Conservation (phyloP, 2,797 vertebrate species). For the Microhierax caerulescens region DNA sequence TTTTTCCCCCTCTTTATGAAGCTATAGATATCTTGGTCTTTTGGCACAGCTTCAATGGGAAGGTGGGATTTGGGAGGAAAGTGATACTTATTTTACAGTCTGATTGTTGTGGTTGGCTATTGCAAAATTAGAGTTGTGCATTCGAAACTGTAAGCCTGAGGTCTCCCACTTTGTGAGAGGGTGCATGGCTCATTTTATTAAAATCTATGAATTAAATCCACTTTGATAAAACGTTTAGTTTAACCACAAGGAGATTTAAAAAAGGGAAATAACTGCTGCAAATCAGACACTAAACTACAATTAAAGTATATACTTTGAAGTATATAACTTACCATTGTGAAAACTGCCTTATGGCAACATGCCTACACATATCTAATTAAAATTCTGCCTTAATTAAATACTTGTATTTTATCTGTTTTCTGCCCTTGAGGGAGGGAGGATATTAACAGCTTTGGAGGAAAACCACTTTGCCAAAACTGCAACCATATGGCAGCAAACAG, state of each 20-base stretch:
- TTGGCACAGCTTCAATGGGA: neutral
- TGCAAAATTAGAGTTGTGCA: neutral
- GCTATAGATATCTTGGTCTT: neutral
- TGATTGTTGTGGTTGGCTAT: neutral
- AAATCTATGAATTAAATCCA: neutral
- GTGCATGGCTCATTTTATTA: neutral
- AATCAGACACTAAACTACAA: slow-evolving; percentile 1
- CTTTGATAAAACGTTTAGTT: neutral
- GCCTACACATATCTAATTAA: slow-evolving; percentile 63
- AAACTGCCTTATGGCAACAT: slow-evolving; percentile 39
- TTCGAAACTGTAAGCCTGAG: neutral
- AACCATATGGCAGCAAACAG: slow-evolving; percentile 48
- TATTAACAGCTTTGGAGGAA: slow-evolving; percentile 55
- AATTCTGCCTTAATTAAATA: slow-evolving; percentile 59
- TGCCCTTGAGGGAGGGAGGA: slow-evolving; percentile 51
- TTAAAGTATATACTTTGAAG: slow-evolving; percentile 1
- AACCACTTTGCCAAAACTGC: slow-evolving; percentile 56
- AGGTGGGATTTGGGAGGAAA: neutral
- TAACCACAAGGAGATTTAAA: neutral
- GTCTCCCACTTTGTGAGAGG: neutral
- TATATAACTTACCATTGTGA: neutral
- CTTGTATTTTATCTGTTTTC: slow-evolving; percentile 54
- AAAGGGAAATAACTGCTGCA: neutral
- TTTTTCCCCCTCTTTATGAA: neutral
- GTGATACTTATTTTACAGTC: neutral